Conservation (phyloP, 2,113 vertebrate species). For the Phylloscopus whistleri region DNA sequence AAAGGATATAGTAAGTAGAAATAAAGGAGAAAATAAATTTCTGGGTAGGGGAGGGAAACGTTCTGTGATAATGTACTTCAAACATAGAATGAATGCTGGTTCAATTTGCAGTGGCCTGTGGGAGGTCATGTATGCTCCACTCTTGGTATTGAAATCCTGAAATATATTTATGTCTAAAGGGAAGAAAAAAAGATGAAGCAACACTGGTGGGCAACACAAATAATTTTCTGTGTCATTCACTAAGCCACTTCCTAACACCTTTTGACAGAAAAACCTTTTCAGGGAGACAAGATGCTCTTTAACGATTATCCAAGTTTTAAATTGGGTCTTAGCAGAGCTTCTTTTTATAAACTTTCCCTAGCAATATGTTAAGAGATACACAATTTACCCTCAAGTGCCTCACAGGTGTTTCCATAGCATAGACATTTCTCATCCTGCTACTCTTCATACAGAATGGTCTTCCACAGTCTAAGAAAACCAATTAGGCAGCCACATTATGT, state of each 20-base stretch:
- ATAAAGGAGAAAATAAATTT: background rate
- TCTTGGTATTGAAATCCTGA: background rate
- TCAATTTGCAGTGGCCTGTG: background rate
- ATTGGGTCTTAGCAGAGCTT: background rate
- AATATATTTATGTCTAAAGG: background rate
- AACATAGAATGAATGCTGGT: background rate
- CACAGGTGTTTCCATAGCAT: background rate
- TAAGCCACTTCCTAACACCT: background rate
- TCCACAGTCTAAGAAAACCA: background rate
- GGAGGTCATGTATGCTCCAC: background rate
- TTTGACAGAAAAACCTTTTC: background rate
- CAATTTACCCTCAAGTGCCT: background rate
- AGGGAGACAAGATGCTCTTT: background rate
- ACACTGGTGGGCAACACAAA: background rate
- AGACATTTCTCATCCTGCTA: background rate
- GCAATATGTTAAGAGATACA: background rate
- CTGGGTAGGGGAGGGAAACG: background rate
- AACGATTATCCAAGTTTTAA: background rate
- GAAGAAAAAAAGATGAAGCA: background rate
- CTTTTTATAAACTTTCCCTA: background rate
- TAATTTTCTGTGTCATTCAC: background rate
- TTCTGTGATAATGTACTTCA: background rate
- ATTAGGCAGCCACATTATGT: background rate
- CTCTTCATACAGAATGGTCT: background rate
- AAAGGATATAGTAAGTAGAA: background rate